Base-by-base conservation (phyloP, 2,888 invertebrate species). In the Nemurella pictetii region DNA sequence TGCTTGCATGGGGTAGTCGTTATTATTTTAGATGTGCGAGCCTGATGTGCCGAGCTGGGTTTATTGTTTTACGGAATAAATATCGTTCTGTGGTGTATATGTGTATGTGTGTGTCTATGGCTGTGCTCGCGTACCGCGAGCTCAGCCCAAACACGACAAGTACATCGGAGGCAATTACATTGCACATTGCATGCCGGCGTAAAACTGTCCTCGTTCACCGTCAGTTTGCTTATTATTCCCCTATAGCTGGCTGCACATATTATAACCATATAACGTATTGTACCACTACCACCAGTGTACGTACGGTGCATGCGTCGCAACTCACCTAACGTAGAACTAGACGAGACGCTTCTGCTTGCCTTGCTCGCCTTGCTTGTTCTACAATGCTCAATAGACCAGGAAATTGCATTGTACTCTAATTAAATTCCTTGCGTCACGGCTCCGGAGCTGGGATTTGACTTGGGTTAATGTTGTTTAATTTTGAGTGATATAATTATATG, bases 371-470 rank as follows among this genome's bases (percentile, higher is more conserved):
- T 55, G 55, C 55, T 55, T 55, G 55, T 20, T 55, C 55, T 20
- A 55, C 55, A 28, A 75, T 75, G 78, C 30, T 78, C 78, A 78
- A 78, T 78, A 29, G 26, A 30, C 78, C 78, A 78, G 78, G 28
- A 78, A 78, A 78, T 78, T 28, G 78, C 78, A 78, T 78, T 55
- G 29, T 78, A 28, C 78, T 78, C 78, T 78, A 78, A 78, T 78
- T 78, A 78, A 78, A 78, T 78, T 78, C 78, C 78, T 78, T 78
- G n/a, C 30, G 78, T 78, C 78, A 78, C 28, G 78, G n/a, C 28
- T n/a, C 28, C 30, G 15, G 30, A 78, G 75, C 75, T 30, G 28
- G 78, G 78, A 78, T 78, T 78, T 78, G 78, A 30, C 30, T 28
- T 30, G 4, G 28, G 78, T n/a, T 28, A 29, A 78, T 29, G 78